These are phyloP conservation scores for Nannobrachium achirus DNA, from an alignment of 2,113 vertebrate species.

Conservation along the genomic window DNA sequence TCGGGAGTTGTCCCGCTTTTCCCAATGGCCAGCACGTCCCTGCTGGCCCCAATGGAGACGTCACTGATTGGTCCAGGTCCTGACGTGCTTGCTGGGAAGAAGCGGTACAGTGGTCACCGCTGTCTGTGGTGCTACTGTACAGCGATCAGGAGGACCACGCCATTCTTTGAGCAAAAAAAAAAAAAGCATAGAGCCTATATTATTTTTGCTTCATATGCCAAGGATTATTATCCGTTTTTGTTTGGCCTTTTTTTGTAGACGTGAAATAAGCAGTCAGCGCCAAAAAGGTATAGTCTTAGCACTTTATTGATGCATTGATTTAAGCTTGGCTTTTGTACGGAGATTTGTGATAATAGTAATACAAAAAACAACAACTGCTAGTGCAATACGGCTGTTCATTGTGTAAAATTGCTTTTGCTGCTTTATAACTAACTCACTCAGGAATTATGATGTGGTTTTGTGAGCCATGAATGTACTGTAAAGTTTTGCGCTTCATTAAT, in stretches of 20 bases:
- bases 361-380: conserved; percentile 14
- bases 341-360: conserved; percentile 26
- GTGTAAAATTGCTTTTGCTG: conserved; percentile 39
- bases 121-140: not conserved
- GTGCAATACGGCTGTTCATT: conserved; percentile 45
- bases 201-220: conserved; percentile 64
- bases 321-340: conserved; percentile 27
- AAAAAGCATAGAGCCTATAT: conserved; percentile 18
- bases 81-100: not conserved
- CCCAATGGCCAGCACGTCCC: too few species aligned
- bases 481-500: conserved; percentile 27
- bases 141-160: conserved; percentile 1
- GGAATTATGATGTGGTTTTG: conserved; percentile 17
- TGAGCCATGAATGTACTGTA: conserved; percentile 31
- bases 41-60: too few species aligned
- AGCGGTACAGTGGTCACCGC: not conserved
- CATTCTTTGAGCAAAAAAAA: not conserved
- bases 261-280: conserved; percentile 23
- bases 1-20: too few species aligned
- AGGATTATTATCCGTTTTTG: conserved; percentile 42
- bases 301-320: conserved; percentile 58
- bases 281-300: conserved; percentile 48
- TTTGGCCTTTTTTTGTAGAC: conserved; percentile 59
- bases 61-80: conserved; percentile 5
- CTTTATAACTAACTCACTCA: conserved; percentile 42